Evolutionary conservation across 2,797 vertebrate species (phyloP), one percentile per base, ranked within the genome.

Genomic region (Agapornis canus): DNA sequence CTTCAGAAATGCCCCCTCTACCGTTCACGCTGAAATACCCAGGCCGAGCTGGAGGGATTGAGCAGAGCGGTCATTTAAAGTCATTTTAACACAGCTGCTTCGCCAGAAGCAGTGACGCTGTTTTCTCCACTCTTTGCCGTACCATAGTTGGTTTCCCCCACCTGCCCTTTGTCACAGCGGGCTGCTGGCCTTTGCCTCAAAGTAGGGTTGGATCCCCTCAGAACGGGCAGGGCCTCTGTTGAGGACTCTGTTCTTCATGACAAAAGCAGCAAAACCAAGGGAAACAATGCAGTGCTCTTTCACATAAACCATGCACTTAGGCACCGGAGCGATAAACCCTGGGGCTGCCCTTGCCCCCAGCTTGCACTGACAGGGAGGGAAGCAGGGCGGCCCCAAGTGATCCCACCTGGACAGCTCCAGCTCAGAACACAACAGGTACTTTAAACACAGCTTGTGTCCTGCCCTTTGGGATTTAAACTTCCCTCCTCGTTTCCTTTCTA

Each of bases 261-360:
- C 32, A 35, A 57, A 23, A 57, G 3, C 5, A 23, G 54, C 14
- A 3, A 16, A 35, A 35, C 6, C 22, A 35, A 13, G 18, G n/a
- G 25, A 15, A 23, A 3, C 3, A 25, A 14, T 6, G 2, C 11
- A 4, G 0, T 1, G 37, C 2, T 18, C 27, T 23, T 48, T 35
- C 23, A 5, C 7, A 3, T 13, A 7, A 13, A 12, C 25, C 10
- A 2, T 2, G 8, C 13, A 0, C 1, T 29, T 13, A 17, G 5
- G 6, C 22, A 4, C 52, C 31, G 5, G 21, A 7, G 56, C 1
- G 29, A 9, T 29, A 29, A 20, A 59, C 3, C 6, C 4, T 14
- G 31, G 35, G 13, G 1, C 17, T 19, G 69, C 7, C 12, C 22
- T 35, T 35, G 35, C 35, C 35, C 35, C 35, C 35, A 35, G 35